A percentile compares a stretch with the other conserved stretches of the same genome.
Evolutionary conservation across 2,113 vertebrate genomes (phyloP).

Genomic region (Erythrocercus mccallii): DNA sequence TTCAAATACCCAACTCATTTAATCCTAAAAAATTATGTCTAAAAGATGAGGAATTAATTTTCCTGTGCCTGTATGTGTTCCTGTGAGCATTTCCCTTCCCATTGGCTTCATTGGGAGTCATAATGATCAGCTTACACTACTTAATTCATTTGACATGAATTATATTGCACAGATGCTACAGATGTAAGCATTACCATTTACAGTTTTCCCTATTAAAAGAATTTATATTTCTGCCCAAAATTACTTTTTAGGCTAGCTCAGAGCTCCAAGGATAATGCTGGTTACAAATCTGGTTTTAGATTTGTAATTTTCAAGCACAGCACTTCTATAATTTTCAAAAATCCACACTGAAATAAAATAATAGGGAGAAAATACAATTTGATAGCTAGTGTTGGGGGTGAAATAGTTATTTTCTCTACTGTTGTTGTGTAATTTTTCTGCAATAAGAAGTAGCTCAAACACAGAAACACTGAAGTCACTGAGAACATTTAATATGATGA

Average conservation of each 20-base stretch:
- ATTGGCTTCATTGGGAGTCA: not conserved
- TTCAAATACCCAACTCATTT: not conserved
- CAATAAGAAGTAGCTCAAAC: constrained; percentile 66
- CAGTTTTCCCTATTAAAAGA: not conserved
- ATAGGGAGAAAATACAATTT: not conserved
- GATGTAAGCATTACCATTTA: not conserved
- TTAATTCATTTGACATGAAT: not conserved
- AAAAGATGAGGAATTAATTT: not conserved
- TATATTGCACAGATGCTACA: not conserved
- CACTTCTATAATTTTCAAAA: not conserved
- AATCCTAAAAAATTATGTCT: not conserved
- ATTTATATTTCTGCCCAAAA: not conserved
- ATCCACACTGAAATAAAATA: not conserved
- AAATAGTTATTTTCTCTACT: constrained; percentile 19
- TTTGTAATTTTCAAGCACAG: not conserved
- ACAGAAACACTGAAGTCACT: constrained; percentile 59
- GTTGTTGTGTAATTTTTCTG: constrained; percentile 42
- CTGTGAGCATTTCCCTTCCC: not conserved
- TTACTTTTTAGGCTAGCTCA: not conserved
- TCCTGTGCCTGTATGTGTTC: not conserved
- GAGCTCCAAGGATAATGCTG: not conserved
- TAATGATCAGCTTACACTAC: not conserved
- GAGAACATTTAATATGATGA: constrained; percentile 63
- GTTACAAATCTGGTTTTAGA: not conserved
- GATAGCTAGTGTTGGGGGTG: not conserved